Conservation (phyloP, 2,888 invertebrate species). For the Drosophila niveifrons region DNA sequence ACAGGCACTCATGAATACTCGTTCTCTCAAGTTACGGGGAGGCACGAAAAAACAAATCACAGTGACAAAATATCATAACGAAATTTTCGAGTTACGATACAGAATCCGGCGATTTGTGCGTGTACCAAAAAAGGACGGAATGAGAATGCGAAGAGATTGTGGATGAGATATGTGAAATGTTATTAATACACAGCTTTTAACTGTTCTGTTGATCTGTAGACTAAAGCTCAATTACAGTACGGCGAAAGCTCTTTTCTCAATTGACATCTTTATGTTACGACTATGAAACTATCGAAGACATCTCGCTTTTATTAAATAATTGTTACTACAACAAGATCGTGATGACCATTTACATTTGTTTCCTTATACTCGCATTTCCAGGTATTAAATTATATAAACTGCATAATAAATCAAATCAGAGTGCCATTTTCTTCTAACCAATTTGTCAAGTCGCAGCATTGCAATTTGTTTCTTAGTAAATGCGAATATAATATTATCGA, state of each 20-base stretch:
- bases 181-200: conserved; percentile 15
- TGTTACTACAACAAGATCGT: conserved; percentile 14
- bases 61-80: conserved; percentile 27
- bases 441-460: neutral
- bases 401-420: neutral
- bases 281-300: conserved; percentile 20
- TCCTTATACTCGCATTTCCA: conserved; percentile 4
- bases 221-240: conserved; percentile 22
- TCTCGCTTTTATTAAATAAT: conserved; percentile 27
- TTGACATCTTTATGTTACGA: conserved; percentile 22
- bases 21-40: conserved; percentile 45
- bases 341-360: conserved; percentile 1
- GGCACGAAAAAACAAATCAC: conserved; percentile 19
- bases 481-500: conserved; percentile 1
- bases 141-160: conserved; percentile 16
- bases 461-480: neutral
- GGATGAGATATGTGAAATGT: conserved; percentile 9
- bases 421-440: neutral
- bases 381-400: conserved; percentile 4
- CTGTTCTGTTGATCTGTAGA: conserved; percentile 20
- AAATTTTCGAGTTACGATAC: conserved; percentile 33
- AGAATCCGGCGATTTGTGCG: conserved; percentile 39
- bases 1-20: conserved; percentile 47
- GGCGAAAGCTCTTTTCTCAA: conserved; percentile 16
- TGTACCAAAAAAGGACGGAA: conserved; percentile 5